Percentiles rank a stretch among this genome's conserved stretches.
These are phyloP conservation scores for Spilogale gracilis DNA, from an alignment of 2,113 vertebrate genomes.

Conservation along the genomic window DNA sequence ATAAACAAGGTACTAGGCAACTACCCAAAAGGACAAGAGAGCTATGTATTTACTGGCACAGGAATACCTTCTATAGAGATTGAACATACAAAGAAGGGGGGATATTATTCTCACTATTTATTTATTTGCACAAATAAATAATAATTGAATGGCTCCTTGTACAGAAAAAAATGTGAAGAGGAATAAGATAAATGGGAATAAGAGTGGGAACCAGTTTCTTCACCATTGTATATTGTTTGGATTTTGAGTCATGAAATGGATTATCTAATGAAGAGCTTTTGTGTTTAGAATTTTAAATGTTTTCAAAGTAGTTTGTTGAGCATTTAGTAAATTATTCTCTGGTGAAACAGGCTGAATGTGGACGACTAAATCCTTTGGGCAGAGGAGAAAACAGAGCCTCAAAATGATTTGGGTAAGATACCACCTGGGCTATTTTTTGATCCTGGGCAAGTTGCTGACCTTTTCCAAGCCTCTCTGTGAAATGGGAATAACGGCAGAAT, in stretches of 20 bases:
- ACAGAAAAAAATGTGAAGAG: neutral
- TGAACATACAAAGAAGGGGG: neutral
- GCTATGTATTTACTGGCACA: neutral
- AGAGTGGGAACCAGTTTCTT: neutral
- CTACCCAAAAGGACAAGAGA: neutral
- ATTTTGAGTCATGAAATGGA: neutral
- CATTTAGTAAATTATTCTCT: neutral
- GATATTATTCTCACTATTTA: neutral
- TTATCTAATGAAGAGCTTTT: neutral
- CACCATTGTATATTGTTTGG: neutral
- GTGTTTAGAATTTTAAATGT: neutral
- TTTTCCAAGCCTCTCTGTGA: neutral
- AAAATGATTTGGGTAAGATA: neutral
- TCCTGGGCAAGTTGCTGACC: neutral
- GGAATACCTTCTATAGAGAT: neutral
- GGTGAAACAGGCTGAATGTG: neutral
- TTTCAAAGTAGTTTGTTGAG: neutral
- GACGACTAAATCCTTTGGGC: neutral
- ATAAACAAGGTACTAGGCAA: neutral
- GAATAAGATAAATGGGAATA: neutral
- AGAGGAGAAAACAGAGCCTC: neutral
- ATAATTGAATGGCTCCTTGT: neutral
- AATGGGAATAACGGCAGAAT: neutral
- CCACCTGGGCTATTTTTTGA: neutral
- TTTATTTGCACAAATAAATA: conserved; percentile 19